Percentiles rank a stretch among this genome's conserved stretches.
Evolutionary conservation across 2,888 invertebrate species (phyloP).

Genomic region (Torymus tubicola): DNA sequence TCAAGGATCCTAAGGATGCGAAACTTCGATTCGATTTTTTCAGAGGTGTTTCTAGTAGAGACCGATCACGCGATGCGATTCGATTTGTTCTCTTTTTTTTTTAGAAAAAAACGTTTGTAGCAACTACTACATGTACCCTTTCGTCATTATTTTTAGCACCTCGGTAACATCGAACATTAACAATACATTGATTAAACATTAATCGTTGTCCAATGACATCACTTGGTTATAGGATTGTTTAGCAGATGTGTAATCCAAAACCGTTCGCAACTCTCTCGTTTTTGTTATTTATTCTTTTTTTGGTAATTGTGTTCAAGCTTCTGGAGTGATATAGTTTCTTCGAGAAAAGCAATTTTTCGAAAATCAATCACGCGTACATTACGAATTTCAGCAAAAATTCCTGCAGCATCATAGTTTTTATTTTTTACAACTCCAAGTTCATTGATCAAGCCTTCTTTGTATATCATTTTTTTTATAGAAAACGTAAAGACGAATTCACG

Average conservation of each 20-base stretch:
- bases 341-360: constrained; percentile 42
- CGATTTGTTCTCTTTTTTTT: constrained; percentile 1
- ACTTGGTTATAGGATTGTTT: constrained; percentile 43
- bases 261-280: constrained; percentile 30
- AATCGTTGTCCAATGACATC: constrained; percentile 57
- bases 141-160: constrained; percentile 54
- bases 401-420: constrained; percentile 38
- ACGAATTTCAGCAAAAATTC: constrained; percentile 43
- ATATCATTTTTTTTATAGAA: constrained; percentile 35
- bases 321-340: constrained; percentile 30
- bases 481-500: constrained; percentile 41
- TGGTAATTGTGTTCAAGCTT: constrained; percentile 15
- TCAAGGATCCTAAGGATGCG: constrained; percentile 18
- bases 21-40: constrained; percentile 35
- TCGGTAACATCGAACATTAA: constrained; percentile 59
- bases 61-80: constrained; percentile 9
- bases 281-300: constrained; percentile 33
- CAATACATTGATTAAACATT: constrained; percentile 57
- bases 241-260: constrained; percentile 37
- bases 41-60: constrained; percentile 18
- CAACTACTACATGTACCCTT: constrained; percentile 34
- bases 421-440: constrained; percentile 29
- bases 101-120: constrained; percentile 29
- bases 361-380: constrained; percentile 34
- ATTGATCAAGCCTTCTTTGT: constrained; percentile 30